Evolutionary conservation across 1,140 invertebrate species (phyloP).

Genomic region (Druon quercuslanigerum): DNA sequence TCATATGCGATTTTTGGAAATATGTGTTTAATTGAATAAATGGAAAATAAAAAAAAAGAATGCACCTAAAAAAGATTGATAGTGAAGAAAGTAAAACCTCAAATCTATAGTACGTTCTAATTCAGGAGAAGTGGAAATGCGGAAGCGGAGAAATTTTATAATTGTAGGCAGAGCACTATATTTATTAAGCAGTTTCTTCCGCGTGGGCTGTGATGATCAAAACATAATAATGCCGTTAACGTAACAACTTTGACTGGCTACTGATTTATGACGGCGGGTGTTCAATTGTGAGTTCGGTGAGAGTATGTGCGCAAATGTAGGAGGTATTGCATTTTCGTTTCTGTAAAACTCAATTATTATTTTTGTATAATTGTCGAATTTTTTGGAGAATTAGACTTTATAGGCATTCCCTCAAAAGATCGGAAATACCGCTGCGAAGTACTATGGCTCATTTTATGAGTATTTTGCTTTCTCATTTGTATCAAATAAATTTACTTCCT

Average conservation of each 20-base stretch:
- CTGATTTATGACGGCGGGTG: not conserved
- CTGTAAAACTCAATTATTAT: conserved; percentile 6
- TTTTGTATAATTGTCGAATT: not conserved
- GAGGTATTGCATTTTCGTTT: not conserved
- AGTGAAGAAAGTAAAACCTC: no score
- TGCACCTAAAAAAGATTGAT: no score
- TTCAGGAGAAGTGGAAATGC: conserved; percentile 3
- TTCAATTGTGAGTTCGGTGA: conserved; percentile 18
- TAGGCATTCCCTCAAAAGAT: no score
- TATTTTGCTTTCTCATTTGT: no score
- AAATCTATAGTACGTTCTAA: not conserved
- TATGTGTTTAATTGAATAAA: no score
- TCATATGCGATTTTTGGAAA: no score
- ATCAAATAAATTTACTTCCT: no score
- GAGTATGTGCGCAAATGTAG: conserved; percentile 1
- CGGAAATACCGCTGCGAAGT: no score
- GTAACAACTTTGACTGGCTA: conserved; percentile 3
- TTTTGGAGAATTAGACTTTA: no score
- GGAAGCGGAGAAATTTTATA: conserved; percentile 20
- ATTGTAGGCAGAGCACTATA: not conserved
- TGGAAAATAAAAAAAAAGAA: no score
- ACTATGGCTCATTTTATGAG: no score
- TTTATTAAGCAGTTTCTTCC: not conserved
- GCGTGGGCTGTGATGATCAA: not conserved
- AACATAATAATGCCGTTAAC: conserved; percentile 6